These are phyloP conservation scores for Alectoris magna DNA, from an alignment of 2,797 vertebrate genomes.

Conservation along the genomic window DNA sequence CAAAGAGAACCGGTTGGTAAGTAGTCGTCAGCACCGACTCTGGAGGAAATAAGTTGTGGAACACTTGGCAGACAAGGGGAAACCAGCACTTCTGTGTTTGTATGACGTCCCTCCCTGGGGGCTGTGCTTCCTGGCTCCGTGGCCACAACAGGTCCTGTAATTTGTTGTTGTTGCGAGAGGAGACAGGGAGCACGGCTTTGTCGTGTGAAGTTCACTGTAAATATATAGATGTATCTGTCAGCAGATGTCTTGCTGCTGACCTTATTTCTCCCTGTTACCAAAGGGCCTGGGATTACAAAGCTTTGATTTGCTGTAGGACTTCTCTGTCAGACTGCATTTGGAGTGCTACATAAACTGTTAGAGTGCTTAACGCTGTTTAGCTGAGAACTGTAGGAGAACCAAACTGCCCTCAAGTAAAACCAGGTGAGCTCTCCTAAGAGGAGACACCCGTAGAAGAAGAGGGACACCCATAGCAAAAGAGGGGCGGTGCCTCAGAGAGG, in stretches of 20 bases:
- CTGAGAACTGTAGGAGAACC: background rate
- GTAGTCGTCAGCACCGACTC: constrained; percentile 46
- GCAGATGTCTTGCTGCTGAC: background rate
- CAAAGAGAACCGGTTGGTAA: constrained; percentile 96
- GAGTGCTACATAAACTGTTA: background rate
- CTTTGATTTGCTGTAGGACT: background rate
- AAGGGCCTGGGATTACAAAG: background rate
- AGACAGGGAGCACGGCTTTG: background rate
- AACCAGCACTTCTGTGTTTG: background rate
- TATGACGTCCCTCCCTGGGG: background rate
- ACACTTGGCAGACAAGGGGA: background rate
- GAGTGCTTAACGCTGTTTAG: background rate
- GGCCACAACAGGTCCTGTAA: background rate
- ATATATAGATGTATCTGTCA: background rate
- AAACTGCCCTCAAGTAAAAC: background rate
- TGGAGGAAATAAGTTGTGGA: background rate
- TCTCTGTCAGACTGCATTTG: background rate
- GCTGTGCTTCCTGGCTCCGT: background rate
- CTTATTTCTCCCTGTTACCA: background rate
- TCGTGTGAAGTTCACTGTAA: background rate
- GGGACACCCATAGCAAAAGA: background rate
- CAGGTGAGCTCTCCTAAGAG: background rate
- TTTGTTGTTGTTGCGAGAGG: background rate
- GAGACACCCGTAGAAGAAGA: background rate
- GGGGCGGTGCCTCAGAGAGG: background rate